A percentile compares a stretch with the other conserved stretches of the same genome.
phyloP scores from a whole-genome alignment of 2,888 invertebrate genomes.

The Neuroscelio doddi region DNA sequence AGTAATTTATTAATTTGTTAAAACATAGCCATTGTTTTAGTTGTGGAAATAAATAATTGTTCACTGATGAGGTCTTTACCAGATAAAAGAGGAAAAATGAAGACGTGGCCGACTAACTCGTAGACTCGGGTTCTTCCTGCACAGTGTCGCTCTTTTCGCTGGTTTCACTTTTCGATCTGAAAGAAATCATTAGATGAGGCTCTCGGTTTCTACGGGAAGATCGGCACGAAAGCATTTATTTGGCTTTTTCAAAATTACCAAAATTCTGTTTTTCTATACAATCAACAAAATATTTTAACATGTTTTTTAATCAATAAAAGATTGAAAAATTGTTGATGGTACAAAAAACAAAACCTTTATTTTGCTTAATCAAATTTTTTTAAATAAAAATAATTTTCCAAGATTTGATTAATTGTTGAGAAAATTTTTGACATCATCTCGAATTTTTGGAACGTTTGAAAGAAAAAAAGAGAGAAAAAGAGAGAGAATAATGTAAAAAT shows the following conservation, averaged over 20 bases:
- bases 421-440: too few species aligned
- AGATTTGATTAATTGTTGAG: too few species aligned
- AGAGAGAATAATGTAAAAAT: background rate
- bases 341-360: too few species aligned
- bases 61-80: constrained; percentile 22
- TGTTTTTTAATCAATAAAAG: too few species aligned
- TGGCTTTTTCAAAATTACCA: too few species aligned
- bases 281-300: too few species aligned
- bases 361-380: too few species aligned
- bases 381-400: too few species aligned
- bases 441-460: too few species aligned
- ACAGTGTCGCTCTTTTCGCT: constrained; percentile 65
- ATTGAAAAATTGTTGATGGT: too few species aligned
- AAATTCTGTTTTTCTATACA: too few species aligned
- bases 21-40: background rate
- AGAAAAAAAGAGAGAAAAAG: too few species aligned
- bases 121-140: constrained; percentile 65
- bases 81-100: constrained; percentile 29
- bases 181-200: constrained; percentile 64
- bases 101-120: constrained; percentile 52
- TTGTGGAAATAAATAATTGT: constrained; percentile 10
- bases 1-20: constrained; percentile 7
- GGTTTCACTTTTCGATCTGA: constrained; percentile 71
- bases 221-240: constrained; percentile 14
- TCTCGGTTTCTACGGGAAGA: constrained; percentile 23